These are phyloP conservation scores for Pammene aurita DNA, from an alignment of 2,888 invertebrate species.

Conservation along the genomic window DNA sequence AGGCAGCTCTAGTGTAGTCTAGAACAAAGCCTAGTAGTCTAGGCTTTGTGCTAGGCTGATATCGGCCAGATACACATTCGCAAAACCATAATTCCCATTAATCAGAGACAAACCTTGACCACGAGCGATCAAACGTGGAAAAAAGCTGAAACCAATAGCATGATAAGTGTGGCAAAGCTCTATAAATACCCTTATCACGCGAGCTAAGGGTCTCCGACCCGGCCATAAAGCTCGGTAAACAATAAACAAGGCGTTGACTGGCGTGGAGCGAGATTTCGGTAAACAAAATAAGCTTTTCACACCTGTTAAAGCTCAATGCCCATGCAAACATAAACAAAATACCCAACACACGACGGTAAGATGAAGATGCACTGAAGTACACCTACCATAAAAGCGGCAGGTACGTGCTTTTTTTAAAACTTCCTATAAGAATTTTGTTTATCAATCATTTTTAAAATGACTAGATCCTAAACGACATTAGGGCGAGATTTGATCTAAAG, in stretches of 20 bases:
- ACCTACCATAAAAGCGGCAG: background rate
- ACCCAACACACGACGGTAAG: background rate
- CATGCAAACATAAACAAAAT: background rate
- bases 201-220: constrained; percentile 27
- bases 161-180: constrained; percentile 33
- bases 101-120: background rate
- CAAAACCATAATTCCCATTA: background rate
- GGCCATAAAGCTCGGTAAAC: background rate
- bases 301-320: constrained; percentile 1
- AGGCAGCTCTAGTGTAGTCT: too few species aligned
- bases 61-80: background rate
- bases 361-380: background rate
- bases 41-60: too few species aligned
- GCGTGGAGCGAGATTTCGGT: constrained; percentile 6
- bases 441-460: too few species aligned
- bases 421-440: too few species aligned
- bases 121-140: background rate
- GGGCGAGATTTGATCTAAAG: background rate
- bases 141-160: constrained; percentile 4
- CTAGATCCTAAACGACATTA: too few species aligned
- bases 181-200: constrained; percentile 40
- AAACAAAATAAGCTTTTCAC: constrained; percentile 24
- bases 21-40: too few species aligned
- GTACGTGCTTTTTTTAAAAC: background rate
- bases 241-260: constrained; percentile 27